These are phyloP conservation scores for Lanius collurio DNA, from an alignment of 2,113 vertebrate species.

Conservation along the genomic window DNA sequence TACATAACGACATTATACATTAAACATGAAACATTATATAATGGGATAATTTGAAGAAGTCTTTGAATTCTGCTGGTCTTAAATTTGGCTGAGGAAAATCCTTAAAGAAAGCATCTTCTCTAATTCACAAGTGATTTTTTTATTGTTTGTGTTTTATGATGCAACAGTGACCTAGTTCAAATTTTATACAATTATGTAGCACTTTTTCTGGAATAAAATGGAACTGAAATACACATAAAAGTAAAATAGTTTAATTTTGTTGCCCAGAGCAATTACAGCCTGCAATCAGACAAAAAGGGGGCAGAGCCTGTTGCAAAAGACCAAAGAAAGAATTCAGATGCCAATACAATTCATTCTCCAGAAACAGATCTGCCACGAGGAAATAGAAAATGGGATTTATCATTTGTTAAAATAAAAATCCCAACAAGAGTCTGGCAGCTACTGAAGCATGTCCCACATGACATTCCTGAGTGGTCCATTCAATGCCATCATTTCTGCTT, in stretches of 20 bases:
- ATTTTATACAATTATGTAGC: not conserved
- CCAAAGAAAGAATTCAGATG: conserved; percentile 12
- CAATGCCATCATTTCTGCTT: not conserved
- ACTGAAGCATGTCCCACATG: not conserved
- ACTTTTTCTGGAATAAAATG: not conserved
- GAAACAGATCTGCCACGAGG: conserved; percentile 35
- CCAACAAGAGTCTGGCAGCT: not conserved
- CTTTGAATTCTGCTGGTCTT: not conserved
- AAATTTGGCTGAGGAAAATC: not conserved
- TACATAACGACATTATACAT: not conserved
- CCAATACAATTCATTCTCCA: conserved; percentile 12
- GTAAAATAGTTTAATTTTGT: conserved; percentile 21
- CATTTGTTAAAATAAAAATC: conserved; percentile 13
- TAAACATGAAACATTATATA: not conserved
- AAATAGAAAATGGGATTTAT: conserved; percentile 56
- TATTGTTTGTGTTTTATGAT: not conserved
- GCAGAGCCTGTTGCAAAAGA: not conserved
- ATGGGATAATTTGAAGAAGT: not conserved
- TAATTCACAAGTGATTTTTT: conserved; percentile 5
- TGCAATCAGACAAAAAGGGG: conserved; percentile 46
- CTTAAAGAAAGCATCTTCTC: not conserved
- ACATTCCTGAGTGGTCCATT: not conserved
- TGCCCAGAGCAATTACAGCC: conserved; percentile 39
- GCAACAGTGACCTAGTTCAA: not conserved
- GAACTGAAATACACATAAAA: not conserved